Conservation (phyloP, 2,113 vertebrate genomes). For the Dipodomys spectabilis region DNA sequence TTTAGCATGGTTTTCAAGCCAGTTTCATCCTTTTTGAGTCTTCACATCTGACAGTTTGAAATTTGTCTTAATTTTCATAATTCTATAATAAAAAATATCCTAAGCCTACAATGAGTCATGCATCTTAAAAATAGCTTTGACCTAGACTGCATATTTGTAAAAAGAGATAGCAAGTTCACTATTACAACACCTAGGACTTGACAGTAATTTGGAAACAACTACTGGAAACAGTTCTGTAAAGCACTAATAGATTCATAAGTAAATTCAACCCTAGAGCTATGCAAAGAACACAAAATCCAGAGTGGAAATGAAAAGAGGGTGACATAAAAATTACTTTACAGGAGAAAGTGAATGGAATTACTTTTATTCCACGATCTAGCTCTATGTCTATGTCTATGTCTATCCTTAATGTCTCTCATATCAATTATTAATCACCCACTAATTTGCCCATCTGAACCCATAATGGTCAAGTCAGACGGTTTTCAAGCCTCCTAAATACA, state of each 20-base stretch:
- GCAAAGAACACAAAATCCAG: slow-evolving; percentile 18
- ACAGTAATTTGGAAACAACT: not conserved
- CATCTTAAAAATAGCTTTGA: not conserved
- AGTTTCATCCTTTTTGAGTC: not conserved
- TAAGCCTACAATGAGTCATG: not conserved
- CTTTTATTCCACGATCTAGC: not conserved
- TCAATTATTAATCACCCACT: not conserved
- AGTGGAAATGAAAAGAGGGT: not conserved
- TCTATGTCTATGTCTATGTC: too few relatives aligned
- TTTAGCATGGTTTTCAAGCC: not conserved
- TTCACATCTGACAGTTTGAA: not conserved
- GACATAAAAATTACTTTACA: not conserved
- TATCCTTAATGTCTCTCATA: not conserved
- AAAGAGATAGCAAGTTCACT: not conserved
- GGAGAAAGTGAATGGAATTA: not conserved
- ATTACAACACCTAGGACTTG: not conserved
- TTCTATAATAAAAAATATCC: not conserved
- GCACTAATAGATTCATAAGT: not conserved
- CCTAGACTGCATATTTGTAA: not conserved
- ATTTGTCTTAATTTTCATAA: slow-evolving; percentile 15
- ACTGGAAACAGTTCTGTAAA: not conserved
- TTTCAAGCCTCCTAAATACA: slow-evolving; percentile 2
- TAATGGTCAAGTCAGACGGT: not conserved
- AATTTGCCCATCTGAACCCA: not conserved
- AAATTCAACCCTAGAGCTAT: not conserved